Percentiles rank a stretch among this genome's conserved stretches.
These are phyloP conservation scores for Subanguina moxae DNA, from an alignment of 1,140 invertebrate species.

Conservation along the genomic window DNA sequence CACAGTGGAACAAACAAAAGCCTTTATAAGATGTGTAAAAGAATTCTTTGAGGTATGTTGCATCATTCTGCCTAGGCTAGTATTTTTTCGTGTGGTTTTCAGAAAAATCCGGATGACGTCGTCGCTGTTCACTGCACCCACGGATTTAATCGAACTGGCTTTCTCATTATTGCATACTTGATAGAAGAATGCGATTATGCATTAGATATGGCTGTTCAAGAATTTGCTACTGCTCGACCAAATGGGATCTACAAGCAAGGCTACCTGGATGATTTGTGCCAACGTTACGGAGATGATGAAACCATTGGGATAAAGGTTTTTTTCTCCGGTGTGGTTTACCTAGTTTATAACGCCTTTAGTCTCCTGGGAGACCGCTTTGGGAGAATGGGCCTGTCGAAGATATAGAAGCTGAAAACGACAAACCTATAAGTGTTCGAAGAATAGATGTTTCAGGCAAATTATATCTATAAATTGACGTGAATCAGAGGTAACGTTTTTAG, in stretches of 20 bases:
- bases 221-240: slow-evolving; percentile 70
- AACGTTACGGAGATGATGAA: slow-evolving; percentile 43
- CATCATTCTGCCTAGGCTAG: background rate
- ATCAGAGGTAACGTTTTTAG: no score
- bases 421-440: background rate
- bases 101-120: slow-evolving; percentile 46
- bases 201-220: slow-evolving; percentile 63
- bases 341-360: slow-evolving; percentile 3
- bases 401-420: background rate
- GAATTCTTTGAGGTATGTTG: slow-evolving; percentile 46
- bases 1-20: slow-evolving; percentile 52
- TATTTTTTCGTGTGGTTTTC: slow-evolving; percentile 1
- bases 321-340: no score
- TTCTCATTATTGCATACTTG: slow-evolving; percentile 83
- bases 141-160: slow-evolving; percentile 94
- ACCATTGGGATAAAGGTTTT: background rate
- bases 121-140: slow-evolving; percentile 90
- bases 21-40: slow-evolving; percentile 56
- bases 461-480: no score
- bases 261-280: slow-evolving; percentile 63
- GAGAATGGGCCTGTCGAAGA: slow-evolving; percentile 33
- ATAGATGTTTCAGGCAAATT: background rate
- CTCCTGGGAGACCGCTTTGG: slow-evolving; percentile 47
- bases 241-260: slow-evolving; percentile 72
- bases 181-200: background rate